These are phyloP conservation scores for Belonocnema kinseyi DNA, from an alignment of 1,140 invertebrate genomes.

Conservation along the genomic window DNA sequence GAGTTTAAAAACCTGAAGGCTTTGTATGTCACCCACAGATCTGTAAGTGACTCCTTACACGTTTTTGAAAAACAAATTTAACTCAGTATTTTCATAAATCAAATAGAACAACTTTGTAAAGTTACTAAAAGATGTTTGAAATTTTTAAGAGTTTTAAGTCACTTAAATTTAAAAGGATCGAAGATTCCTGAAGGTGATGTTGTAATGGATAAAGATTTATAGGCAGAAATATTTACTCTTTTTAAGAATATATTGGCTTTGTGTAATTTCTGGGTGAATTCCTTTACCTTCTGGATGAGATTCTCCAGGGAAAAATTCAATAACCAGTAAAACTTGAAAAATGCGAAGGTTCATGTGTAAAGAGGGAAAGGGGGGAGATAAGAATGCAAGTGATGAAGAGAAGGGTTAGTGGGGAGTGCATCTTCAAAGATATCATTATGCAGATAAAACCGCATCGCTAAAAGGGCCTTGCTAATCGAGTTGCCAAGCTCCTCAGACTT, in stretches of 20 bases:
- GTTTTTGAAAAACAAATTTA: not conserved
- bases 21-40: not conserved
- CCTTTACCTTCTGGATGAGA: constrained; percentile 46
- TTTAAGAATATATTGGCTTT: constrained; percentile 44
- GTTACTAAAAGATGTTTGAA: too few species aligned
- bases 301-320: constrained; percentile 48
- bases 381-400: constrained; percentile 10
- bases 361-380: not conserved
- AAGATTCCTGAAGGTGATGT: constrained; percentile 30
- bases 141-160: not conserved
- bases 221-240: constrained; percentile 37
- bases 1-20: too few species aligned
- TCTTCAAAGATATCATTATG: constrained; percentile 61
- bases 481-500: constrained; percentile 5
- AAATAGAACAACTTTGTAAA: not conserved
- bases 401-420: constrained; percentile 33
- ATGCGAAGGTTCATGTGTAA: not conserved
- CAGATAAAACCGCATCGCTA: constrained; percentile 65
- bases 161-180: constrained; percentile 16
- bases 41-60: not conserved
- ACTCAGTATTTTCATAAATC: not conserved
- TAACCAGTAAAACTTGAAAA: constrained; percentile 38
- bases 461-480: constrained; percentile 61
- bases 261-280: constrained; percentile 36
- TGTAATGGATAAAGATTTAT: constrained; percentile 36